Conservation (phyloP, 2,797 vertebrate species). For the Merluccius polli region DNA sequence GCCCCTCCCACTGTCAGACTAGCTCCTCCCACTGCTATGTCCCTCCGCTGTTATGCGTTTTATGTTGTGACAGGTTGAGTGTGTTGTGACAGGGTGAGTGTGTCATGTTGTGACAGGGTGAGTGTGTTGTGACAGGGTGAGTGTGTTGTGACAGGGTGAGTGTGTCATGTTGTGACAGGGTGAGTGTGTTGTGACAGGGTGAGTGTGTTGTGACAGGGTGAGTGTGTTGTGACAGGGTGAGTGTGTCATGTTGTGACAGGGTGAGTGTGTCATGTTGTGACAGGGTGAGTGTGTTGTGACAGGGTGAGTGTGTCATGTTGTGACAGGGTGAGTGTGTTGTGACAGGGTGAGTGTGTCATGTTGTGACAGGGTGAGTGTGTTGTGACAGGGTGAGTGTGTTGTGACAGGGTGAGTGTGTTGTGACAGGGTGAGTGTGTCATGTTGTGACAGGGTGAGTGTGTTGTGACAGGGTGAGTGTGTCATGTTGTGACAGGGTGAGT, state of each 20-base stretch:
- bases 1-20: not conserved
- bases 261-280: not conserved
- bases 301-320: not conserved
- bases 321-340: not conserved
- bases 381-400: not conserved
- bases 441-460: not conserved
- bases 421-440: not conserved
- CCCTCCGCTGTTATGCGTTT: too few species aligned
- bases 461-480: not conserved
- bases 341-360: not conserved
- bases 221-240: not conserved
- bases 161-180: conserved; percentile 69
- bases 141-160: not conserved
- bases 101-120: not conserved
- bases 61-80: not conserved
- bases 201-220: not conserved
- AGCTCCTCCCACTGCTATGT: too few species aligned
- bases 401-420: not conserved
- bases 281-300: not conserved
- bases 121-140: conserved; percentile 34
- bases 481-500: conserved; percentile 72
- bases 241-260: not conserved
- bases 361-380: conserved; percentile 74
- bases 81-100: not conserved
- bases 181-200: conserved; percentile 36